These are phyloP conservation scores for Prenolepis imparis DNA, from an alignment of 2,888 invertebrate species.

Conservation along the genomic window DNA sequence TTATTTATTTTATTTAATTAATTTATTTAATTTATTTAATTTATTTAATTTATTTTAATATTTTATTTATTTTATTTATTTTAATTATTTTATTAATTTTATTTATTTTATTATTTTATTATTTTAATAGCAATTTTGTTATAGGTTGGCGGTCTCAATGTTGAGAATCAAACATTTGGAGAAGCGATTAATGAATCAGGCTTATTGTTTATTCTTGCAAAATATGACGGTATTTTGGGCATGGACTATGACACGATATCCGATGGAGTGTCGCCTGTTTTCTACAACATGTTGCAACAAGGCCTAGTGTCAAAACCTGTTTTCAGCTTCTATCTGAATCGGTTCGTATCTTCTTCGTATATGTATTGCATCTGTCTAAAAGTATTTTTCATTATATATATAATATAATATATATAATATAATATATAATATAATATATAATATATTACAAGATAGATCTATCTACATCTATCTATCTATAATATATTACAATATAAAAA, in stretches of 20 bases:
- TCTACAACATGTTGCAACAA: slow-evolving; percentile 96
- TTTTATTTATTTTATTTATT: no score
- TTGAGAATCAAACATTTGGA: slow-evolving; percentile 96
- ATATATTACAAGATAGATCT: no score
- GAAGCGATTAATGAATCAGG: slow-evolving; percentile 98
- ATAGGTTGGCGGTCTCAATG: slow-evolving; percentile 92
- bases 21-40: no score
- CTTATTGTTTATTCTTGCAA: slow-evolving; percentile 97
- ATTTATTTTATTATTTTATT: neutral
- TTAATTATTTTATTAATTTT: no score
- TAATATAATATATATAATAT: no score
- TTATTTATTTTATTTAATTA: no score
- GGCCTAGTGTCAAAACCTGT: slow-evolving; percentile 90
- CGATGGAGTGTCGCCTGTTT: slow-evolving; percentile 96
- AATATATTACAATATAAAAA: neutral
- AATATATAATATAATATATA: no score
- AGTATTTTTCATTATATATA: neutral
- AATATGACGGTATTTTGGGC: slow-evolving; percentile 99
- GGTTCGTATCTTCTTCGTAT: slow-evolving; percentile 85
- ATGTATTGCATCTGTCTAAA: neutral
- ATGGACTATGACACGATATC: slow-evolving; percentile 95
- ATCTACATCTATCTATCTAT: no score
- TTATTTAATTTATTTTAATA: no score
- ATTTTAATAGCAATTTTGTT: slow-evolving; percentile 55
- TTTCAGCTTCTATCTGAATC: slow-evolving; percentile 98